A percentile compares a stretch with the other conserved stretches of the same genome.
phyloP scores from a whole-genome alignment of 1,140 invertebrate genomes.

The Hesperophylax magnus region DNA sequence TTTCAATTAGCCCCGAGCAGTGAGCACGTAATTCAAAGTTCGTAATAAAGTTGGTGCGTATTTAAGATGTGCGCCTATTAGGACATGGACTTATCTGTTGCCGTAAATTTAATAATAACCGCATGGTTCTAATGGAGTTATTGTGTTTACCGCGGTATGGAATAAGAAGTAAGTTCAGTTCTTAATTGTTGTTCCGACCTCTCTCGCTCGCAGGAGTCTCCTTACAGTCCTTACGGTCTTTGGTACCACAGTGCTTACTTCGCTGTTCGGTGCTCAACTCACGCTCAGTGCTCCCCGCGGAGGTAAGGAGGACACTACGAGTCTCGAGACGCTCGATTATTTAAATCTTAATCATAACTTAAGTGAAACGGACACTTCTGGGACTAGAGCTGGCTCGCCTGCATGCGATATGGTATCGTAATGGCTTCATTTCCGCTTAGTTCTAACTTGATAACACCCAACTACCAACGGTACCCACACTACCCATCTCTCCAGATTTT shows the following conservation, averaged over 20 bases:
- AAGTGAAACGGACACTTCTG: slow-evolving; percentile 38
- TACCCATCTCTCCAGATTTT: too few relatives aligned
- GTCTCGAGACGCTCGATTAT: slow-evolving; percentile 46
- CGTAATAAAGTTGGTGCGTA: slow-evolving; percentile 39
- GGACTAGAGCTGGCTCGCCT: slow-evolving; percentile 8
- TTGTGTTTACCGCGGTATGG: slow-evolving; percentile 53
- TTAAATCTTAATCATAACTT: slow-evolving; percentile 56
- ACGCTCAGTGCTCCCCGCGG: neutral
- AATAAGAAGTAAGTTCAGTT: slow-evolving; percentile 58
- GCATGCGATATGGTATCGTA: slow-evolving; percentile 6
- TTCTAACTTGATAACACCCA: neutral
- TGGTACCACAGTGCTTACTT: too few relatives aligned
- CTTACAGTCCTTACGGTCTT: too few relatives aligned
- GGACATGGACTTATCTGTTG: slow-evolving; percentile 37
- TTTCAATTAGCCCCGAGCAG: slow-evolving; percentile 53
- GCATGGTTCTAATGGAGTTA: slow-evolving; percentile 55
- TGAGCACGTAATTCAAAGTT: slow-evolving; percentile 47
- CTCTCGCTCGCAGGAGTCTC: neutral
- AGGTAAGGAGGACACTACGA: slow-evolving; percentile 25
- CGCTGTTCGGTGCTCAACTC: too few relatives aligned
- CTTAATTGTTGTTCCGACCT: slow-evolving; percentile 56
- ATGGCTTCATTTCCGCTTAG: slow-evolving; percentile 11
- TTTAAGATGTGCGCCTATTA: slow-evolving; percentile 41
- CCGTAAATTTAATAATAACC: slow-evolving; percentile 56
- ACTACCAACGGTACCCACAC: too few relatives aligned